Base-by-base conservation (phyloP, 2,113 vertebrate genomes). In the Hippocampus mohnikei region DNA sequence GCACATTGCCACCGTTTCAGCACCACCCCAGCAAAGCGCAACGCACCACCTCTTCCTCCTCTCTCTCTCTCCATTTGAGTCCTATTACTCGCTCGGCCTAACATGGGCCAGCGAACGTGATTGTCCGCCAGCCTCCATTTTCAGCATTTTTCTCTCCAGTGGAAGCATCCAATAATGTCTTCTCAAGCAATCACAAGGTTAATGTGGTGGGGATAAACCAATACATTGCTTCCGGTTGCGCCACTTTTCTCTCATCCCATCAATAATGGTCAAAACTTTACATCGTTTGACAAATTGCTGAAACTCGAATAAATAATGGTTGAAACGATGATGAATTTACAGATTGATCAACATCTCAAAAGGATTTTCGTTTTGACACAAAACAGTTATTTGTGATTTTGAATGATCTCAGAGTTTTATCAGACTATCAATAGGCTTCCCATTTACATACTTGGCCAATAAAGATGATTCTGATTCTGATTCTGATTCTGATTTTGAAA, bases 171-270 rank as follows among this genome's bases (percentile, higher is more conserved):
- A 90, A 91, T 91, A 89, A 91, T 80, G 86, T 90, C 82, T 86
- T 80, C 72, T 87, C 78, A 83, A 89, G 89, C 85, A 91, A 92
- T 93, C 91, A 93, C 85, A 71, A 84, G 89, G 88, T 91, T 92
- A 90, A 92, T 91, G 87, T 82, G 88, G 90, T 90, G 77, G 86
- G 87, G 81, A 88, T 86, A 88, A 90, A 91, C 88, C 91, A 90
- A 88, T 88, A 84, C 83, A 80, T 78, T 77, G 80, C 72, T 75
- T 91, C 90, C 88, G 90, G 90, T 86, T 75, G 81, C 68, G 41
- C 67, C 40, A 60, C 63, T 86, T 73, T 74, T 73, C 67, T 71
- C 79, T 74, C 78, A 76, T 68, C 82, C 84, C 77, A 27, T 58
- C 23, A 6, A 58, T 58, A 58, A 27, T 58, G 23, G 23, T 25